A percentile compares a stretch with the other conserved stretches of the same genome.
phyloP scores from a whole-genome alignment of 1,140 invertebrate genomes.

The Maconellicoccus hirsutus region DNA sequence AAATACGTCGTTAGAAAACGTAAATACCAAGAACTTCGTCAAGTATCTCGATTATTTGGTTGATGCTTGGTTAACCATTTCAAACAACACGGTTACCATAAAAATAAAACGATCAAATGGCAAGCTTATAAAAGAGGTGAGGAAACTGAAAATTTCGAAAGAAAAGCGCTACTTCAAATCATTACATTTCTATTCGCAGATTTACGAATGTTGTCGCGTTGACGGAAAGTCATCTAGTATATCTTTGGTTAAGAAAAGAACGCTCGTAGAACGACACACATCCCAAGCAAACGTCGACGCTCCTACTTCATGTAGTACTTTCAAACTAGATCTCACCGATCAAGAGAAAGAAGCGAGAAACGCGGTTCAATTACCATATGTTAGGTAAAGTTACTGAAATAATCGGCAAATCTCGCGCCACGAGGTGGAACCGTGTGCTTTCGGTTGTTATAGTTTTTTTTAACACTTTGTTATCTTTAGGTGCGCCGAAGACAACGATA shows the following conservation, averaged over 20 bases:
- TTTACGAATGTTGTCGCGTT: no score
- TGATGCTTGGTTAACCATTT: neutral
- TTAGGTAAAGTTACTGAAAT: neutral
- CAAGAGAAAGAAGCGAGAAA: neutral
- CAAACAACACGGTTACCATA: neutral
- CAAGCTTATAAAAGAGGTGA: neutral
- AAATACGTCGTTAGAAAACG: no score
- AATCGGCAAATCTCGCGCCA: neutral
- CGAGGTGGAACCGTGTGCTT: no score
- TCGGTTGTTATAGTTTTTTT: no score
- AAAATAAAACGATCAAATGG: neutral
- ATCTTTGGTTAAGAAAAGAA: neutral
- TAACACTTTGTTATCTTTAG: no score
- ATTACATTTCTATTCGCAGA: no score
- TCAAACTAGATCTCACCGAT: neutral
- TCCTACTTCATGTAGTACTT: neutral
- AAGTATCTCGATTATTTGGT: neutral
- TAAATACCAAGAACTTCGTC: neutral
- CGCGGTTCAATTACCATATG: conserved; percentile 1
- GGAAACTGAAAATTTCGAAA: no score
- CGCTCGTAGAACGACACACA: neutral
- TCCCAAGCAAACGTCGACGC: neutral
- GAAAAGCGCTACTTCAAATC: no score
- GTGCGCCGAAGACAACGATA: neutral
- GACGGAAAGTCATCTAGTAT: neutral